Conservation (phyloP, 2,113 vertebrate genomes). For the Panthera uncia region DNA sequence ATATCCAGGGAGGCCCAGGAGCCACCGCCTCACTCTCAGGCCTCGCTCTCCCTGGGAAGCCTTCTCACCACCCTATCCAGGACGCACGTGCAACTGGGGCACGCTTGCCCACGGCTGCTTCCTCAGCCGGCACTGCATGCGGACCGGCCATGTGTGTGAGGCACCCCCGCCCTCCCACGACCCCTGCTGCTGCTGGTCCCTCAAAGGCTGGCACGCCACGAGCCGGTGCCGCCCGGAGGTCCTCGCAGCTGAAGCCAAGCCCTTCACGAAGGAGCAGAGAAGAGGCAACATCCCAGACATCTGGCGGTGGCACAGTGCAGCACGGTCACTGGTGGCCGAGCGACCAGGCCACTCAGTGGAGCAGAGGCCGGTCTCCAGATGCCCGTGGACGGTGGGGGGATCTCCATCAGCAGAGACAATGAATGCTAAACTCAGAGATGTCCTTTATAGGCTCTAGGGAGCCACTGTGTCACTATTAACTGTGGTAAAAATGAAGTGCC, state of each 20-base stretch:
- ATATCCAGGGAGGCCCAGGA: neutral
- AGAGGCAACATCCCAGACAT: neutral
- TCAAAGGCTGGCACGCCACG: neutral
- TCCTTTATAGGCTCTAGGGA: neutral
- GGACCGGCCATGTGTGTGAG: neutral
- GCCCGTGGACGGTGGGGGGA: neutral
- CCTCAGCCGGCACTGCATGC: neutral
- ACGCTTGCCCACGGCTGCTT: too few species aligned
- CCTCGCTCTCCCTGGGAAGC: too few species aligned
- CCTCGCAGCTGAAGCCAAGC: neutral
- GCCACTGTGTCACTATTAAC: neutral
- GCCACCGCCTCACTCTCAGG: too few species aligned
- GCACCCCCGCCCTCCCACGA: neutral
- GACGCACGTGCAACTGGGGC: neutral
- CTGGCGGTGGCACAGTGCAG: neutral
- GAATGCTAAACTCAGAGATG: neutral
- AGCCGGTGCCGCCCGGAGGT: neutral
- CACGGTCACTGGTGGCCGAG: neutral
- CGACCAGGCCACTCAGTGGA: neutral
- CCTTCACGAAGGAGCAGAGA: neutral
- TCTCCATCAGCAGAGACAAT: neutral
- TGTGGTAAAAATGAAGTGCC: neutral
- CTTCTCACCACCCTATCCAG: too few species aligned
- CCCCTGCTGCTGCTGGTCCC: neutral
- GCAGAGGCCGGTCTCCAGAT: neutral